phyloP scores from a whole-genome alignment of 2,888 invertebrate species.

The Gandaritis pyraliata region DNA sequence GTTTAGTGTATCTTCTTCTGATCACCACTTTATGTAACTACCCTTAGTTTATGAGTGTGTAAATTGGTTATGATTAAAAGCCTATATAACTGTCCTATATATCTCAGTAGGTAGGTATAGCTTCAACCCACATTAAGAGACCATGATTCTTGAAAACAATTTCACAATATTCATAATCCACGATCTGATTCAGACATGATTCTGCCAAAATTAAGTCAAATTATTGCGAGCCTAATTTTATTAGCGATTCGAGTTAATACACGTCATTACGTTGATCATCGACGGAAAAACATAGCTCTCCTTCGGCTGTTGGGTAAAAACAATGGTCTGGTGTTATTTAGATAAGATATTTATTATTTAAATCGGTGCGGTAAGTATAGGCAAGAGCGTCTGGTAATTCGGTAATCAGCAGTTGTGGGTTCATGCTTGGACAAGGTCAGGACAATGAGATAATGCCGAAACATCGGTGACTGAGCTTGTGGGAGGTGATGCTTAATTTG shows the following conservation, averaged over 20 bases:
- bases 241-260: conserved; percentile 78
- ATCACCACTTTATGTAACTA: too few species aligned
- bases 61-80: too few species aligned
- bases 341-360: conserved; percentile 84
- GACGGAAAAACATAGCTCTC: conserved; percentile 56
- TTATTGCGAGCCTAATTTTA: conserved; percentile 78
- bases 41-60: too few species aligned
- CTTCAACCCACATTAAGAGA: conserved; percentile 40
- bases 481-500: conserved; percentile 21
- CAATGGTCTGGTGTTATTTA: conserved; percentile 80
- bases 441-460: conserved; percentile 67
- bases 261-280: conserved; percentile 73
- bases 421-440: conserved; percentile 74
- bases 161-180: conserved; percentile 54
- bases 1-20: too few species aligned
- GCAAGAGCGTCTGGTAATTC: conserved; percentile 75
- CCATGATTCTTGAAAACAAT: conserved; percentile 56
- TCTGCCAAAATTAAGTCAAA: conserved; percentile 78
- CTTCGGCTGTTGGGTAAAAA: conserved; percentile 36
- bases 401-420: conserved; percentile 79
- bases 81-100: neutral
- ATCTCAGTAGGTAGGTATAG: neutral
- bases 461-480: conserved; percentile 30
- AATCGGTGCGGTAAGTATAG: conserved; percentile 82
- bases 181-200: conserved; percentile 72